phyloP scores from a whole-genome alignment of 2,888 invertebrate species.

The Amphipoea oculea region DNA sequence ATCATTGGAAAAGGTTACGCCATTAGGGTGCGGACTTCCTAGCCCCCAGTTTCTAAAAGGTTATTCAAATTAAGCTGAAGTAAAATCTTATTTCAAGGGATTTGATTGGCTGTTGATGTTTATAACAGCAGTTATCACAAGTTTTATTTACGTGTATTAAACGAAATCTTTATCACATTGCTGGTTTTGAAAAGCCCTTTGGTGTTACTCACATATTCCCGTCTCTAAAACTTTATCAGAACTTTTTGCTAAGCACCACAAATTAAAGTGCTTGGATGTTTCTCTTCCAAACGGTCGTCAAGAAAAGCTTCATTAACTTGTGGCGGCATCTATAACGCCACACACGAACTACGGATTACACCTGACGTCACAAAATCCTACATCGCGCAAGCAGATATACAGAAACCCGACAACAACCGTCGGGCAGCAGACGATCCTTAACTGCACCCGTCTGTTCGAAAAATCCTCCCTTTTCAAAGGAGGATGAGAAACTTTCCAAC shows the following conservation, averaged over 20 bases:
- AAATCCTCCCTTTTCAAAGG: neutral
- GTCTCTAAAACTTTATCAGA: neutral
- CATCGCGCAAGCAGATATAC: neutral
- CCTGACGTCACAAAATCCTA: too few relatives aligned
- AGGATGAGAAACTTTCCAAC: neutral
- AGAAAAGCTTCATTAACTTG: neutral
- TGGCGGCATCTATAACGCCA: neutral
- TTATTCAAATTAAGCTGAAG: neutral
- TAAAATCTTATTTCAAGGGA: neutral
- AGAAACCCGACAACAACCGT: neutral
- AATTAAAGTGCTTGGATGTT: neutral
- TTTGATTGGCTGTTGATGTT: neutral
- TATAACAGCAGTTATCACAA: neutral
- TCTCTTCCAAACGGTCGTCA: neutral
- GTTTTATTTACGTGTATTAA: neutral
- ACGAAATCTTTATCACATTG: neutral
- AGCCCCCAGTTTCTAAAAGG: neutral
- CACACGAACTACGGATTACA: neutral
- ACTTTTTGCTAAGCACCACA: neutral
- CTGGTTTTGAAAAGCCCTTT: neutral
- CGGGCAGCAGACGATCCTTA: neutral
- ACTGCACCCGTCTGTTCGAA: too few relatives aligned
- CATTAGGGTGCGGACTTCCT: neutral
- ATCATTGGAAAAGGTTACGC: neutral
- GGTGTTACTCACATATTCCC: neutral